phyloP scores from a whole-genome alignment of 2,888 invertebrate genomes.

The Lumbricus terrestris region DNA sequence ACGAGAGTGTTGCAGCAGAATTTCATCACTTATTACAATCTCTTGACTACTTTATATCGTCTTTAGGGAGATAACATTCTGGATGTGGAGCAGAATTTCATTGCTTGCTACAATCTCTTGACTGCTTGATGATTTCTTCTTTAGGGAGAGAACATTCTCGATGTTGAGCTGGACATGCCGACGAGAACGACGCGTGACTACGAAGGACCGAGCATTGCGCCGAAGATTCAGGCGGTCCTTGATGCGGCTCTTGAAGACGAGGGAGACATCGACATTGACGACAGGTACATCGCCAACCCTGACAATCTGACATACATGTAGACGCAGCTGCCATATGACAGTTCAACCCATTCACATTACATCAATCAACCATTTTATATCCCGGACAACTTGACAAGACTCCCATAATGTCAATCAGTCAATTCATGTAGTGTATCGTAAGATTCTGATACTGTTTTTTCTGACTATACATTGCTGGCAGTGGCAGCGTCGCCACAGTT shows the following conservation, averaged over 20 bases:
- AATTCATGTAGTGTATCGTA: too few species aligned
- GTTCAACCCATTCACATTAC: too few species aligned
- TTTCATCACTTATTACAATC: too few species aligned
- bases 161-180: conserved; percentile 75
- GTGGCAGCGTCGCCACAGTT: too few species aligned
- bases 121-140: too few species aligned
- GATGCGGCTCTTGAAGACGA: conserved; percentile 68
- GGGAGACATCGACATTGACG: conserved; percentile 59
- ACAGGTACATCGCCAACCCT: conserved; percentile 44
- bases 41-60: background rate
- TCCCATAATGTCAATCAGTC: too few species aligned
- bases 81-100: conserved; percentile 64
- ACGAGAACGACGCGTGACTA: conserved; percentile 76
- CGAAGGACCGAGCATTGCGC: conserved; percentile 71
- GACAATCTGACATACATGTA: too few species aligned
- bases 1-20: too few species aligned
- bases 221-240: conserved; percentile 70
- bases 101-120: background rate
- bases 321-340: background rate
- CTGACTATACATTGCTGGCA: too few species aligned
- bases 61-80: conserved; percentile 72
- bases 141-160: conserved; percentile 72
- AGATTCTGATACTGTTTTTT: too few species aligned
- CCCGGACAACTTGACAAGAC: too few species aligned
- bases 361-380: too few species aligned